A percentile compares a stretch with the other conserved stretches of the same genome.
Evolutionary conservation across 1,140 invertebrate genomes (phyloP).

Genomic region (Eurosta solidaginis): DNA sequence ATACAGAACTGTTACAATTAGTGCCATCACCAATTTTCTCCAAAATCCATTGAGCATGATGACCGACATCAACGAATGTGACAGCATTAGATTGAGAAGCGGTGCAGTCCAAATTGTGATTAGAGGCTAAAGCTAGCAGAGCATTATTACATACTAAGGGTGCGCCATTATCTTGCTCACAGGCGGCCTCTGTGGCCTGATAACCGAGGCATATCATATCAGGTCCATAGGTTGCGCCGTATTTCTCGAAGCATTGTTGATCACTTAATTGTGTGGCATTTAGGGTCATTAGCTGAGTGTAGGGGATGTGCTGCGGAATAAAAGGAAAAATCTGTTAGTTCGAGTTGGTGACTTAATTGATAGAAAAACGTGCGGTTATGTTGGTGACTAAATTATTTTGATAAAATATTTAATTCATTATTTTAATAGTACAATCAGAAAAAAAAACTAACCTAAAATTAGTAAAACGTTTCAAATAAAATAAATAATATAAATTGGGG

Average conservation of each 20-base stretch:
- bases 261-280: slow-evolving; percentile 2
- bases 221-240: neutral
- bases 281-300: slow-evolving; percentile 16
- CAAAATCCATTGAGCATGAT: slow-evolving; percentile 48
- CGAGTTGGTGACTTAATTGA: too few species aligned
- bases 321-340: too few species aligned
- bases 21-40: slow-evolving; percentile 44
- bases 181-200: neutral
- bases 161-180: slow-evolving; percentile 42
- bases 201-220: slow-evolving; percentile 23
- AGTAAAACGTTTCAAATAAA: too few species aligned
- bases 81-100: neutral
- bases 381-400: too few species aligned
- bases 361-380: too few species aligned
- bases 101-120: neutral
- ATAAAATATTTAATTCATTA: too few species aligned
- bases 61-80: slow-evolving; percentile 46
- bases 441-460: too few species aligned
- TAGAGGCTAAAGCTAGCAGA: neutral
- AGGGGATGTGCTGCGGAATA: neutral
- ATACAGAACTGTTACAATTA: slow-evolving; percentile 50
- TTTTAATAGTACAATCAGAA: too few species aligned
- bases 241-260: neutral
- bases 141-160: slow-evolving; percentile 36
- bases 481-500: too few species aligned